Percentiles rank a stretch among this genome's conserved stretches.
These are phyloP conservation scores for Procavia capensis DNA, from an alignment of 2,113 vertebrate genomes.

Conservation along the genomic window DNA sequence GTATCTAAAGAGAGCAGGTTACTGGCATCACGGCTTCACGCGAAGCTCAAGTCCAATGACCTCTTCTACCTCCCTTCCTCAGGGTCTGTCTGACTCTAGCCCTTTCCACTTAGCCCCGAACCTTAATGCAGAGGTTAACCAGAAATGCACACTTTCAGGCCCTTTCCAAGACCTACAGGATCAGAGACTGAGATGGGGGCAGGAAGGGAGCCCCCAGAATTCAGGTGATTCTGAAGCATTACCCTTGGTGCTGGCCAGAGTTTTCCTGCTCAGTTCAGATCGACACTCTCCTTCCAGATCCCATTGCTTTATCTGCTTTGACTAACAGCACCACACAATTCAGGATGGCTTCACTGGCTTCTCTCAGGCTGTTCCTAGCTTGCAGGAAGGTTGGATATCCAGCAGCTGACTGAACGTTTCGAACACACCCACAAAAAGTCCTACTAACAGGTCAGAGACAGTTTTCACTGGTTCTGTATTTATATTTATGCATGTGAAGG, in stretches of 20 bases:
- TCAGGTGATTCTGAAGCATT: neutral
- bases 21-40: neutral
- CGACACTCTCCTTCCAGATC: neutral
- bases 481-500: neutral
- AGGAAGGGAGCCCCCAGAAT: neutral
- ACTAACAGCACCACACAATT: neutral
- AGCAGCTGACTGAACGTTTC: neutral
- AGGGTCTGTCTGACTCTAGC: neutral
- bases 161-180: neutral
- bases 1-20: neutral
- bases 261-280: neutral
- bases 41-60: neutral
- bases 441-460: neutral
- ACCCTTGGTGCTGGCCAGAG: neutral
- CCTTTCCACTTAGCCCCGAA: neutral
- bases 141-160: neutral
- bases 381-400: too few species aligned
- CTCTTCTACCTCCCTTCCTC: neutral
- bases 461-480: neutral
- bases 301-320: neutral
- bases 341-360: neutral
- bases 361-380: neutral
- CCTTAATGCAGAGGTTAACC: neutral
- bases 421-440: neutral
- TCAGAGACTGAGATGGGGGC: neutral